Evolutionary conservation across 2,888 invertebrate species (phyloP).

Genomic region (Linnaemya tessellans): DNA sequence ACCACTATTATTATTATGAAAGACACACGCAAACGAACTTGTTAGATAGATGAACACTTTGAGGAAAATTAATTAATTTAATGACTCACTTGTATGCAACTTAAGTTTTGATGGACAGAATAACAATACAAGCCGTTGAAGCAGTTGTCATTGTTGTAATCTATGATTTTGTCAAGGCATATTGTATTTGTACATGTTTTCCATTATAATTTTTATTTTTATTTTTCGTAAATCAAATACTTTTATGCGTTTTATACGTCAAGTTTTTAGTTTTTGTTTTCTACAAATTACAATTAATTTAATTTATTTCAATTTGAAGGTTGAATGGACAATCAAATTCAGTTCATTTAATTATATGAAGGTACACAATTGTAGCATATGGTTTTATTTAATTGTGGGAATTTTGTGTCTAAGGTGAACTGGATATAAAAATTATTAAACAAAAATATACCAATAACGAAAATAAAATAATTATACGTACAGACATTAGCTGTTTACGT

Average conservation of each 20-base stretch:
- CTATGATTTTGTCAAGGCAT: constrained; percentile 22
- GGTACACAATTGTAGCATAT: constrained; percentile 14
- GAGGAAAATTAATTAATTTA: constrained; percentile 22
- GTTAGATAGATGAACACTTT: neutral
- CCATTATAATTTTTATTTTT: constrained; percentile 49
- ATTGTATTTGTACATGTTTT: constrained; percentile 37
- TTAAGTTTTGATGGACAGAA: constrained; percentile 4
- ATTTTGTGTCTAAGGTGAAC: constrained; percentile 27
- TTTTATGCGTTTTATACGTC: constrained; percentile 46
- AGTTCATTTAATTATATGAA: constrained; percentile 38
- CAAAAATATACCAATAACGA: neutral
- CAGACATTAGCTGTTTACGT: neutral
- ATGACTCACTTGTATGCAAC: neutral
- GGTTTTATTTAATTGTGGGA: constrained; percentile 5
- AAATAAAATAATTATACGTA: neutral
- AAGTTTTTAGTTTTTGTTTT: constrained; percentile 43
- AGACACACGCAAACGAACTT: constrained; percentile 16
- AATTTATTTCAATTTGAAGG: constrained; percentile 65
- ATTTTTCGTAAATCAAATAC: constrained; percentile 45
- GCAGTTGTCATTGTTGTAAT: constrained; percentile 21
- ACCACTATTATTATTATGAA: constrained; percentile 36
- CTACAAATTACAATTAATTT: constrained; percentile 57
- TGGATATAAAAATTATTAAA: neutral
- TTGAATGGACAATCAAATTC: constrained; percentile 55
- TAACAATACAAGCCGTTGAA: constrained; percentile 20